These are phyloP conservation scores for Micropoecilia bifurca DNA, from an alignment of 2,797 vertebrate species.

Conservation along the genomic window DNA sequence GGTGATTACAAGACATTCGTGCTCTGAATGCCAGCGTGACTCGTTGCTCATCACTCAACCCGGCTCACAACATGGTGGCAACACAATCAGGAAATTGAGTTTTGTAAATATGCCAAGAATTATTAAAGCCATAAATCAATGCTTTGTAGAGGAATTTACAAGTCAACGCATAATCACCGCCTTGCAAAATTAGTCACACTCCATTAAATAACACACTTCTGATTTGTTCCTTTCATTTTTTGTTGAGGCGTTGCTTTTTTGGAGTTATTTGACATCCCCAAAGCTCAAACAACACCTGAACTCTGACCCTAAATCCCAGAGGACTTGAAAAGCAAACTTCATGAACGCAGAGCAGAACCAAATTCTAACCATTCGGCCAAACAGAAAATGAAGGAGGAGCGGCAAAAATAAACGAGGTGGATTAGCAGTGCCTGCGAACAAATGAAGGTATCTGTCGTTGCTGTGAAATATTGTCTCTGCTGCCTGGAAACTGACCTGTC, in stretches of 20 bases:
- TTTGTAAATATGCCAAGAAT: background rate
- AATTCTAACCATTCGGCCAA: background rate
- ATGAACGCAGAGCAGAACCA: background rate
- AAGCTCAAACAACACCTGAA: background rate
- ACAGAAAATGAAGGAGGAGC: background rate
- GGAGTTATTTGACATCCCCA: background rate
- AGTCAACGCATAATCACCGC: background rate
- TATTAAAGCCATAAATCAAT: background rate
- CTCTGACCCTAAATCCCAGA: background rate
- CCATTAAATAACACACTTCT: background rate
- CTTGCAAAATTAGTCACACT: background rate
- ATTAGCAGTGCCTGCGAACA: background rate
- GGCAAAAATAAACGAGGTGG: background rate
- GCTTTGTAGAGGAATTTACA: background rate
- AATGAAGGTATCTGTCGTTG: background rate
- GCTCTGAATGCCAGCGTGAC: background rate
- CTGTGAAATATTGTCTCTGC: background rate
- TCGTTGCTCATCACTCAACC: background rate
- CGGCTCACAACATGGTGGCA: background rate
- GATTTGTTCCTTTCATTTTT: background rate
- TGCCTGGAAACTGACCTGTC: background rate
- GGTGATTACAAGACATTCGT: background rate
- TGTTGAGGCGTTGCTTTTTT: background rate
- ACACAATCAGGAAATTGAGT: background rate
- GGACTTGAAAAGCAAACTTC: background rate